Percentiles rank a stretch among this genome's conserved stretches.
These are phyloP conservation scores for Martes martes DNA, from an alignment of 2,113 vertebrate species.

Conservation along the genomic window DNA sequence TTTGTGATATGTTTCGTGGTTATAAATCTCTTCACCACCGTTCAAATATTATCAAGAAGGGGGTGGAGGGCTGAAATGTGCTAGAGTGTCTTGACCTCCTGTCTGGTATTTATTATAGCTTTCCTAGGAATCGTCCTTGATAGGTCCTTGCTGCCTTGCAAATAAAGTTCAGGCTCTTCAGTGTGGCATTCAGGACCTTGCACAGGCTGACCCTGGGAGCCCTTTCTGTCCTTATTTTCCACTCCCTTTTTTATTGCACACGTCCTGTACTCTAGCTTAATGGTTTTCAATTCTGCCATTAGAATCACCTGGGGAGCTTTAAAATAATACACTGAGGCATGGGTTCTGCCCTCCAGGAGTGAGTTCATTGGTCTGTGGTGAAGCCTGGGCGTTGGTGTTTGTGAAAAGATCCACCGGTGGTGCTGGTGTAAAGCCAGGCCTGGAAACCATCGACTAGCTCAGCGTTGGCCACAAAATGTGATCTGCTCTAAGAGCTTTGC, in stretches of 20 bases:
- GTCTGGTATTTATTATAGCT: slow-evolving; percentile 13
- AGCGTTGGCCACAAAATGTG: not conserved
- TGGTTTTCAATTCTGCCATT: slow-evolving; percentile 38
- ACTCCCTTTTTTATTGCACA: slow-evolving; percentile 9
- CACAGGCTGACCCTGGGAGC: not conserved
- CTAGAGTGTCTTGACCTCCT: not conserved
- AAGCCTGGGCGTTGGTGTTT: not conserved
- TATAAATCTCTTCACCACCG: slow-evolving; percentile 35
- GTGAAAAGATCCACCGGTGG: not conserved
- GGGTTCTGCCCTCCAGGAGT: not conserved
- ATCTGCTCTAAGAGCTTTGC: not conserved
- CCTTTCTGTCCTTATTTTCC: slow-evolving; percentile 1
- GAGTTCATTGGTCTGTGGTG: slow-evolving; percentile 8
- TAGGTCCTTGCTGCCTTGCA: slow-evolving; percentile 23
- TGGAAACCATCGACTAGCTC: not conserved
- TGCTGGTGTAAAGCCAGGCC: not conserved
- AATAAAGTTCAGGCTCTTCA: not conserved
- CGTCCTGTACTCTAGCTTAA: not conserved
- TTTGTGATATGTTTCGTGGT: slow-evolving; percentile 50
- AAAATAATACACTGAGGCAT: not conserved
- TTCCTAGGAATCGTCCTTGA: slow-evolving; percentile 14
- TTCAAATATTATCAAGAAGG: slow-evolving; percentile 34
- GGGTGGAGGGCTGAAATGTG: not conserved
- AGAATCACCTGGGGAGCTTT: slow-evolving; percentile 46
- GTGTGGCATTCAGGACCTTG: not conserved